Evolutionary conservation across 2,113 vertebrate genomes (phyloP).

Genomic region (Burhinus oedicnemus): DNA sequence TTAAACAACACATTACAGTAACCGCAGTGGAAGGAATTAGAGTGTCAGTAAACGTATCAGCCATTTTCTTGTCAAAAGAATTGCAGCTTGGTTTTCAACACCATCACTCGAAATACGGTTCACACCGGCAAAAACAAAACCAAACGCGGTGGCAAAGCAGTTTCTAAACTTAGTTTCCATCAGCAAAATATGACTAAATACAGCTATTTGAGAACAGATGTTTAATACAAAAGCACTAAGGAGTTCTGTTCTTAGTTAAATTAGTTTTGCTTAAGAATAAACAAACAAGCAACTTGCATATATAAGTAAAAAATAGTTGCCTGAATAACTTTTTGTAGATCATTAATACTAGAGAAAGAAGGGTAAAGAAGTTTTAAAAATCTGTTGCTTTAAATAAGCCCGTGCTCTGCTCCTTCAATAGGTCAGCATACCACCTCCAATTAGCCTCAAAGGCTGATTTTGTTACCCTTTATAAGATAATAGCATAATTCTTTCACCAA

Average conservation of each 20-base stretch:
- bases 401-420: not conserved
- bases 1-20: not conserved
- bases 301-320: not conserved
- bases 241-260: not conserved
- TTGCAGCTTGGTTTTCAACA: not conserved
- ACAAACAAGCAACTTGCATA: not conserved
- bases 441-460: constrained; percentile 70
- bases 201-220: not conserved
- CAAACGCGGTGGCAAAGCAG: not conserved
- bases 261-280: not conserved
- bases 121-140: not conserved
- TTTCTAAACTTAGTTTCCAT: not conserved
- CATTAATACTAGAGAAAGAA: not conserved
- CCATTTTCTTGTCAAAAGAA: not conserved
- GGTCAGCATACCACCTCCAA: constrained; percentile 51
- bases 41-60: not conserved
- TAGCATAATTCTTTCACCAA: constrained; percentile 70
- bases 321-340: not conserved
- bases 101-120: not conserved
- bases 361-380: constrained; percentile 9
- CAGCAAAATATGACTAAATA: not conserved
- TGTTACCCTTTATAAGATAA: constrained; percentile 76
- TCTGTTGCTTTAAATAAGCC: constrained; percentile 64
- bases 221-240: not conserved
- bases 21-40: not conserved